Base-by-base conservation (phyloP, 2,797 vertebrate genomes). In the Melanotaenia trifasciata region DNA sequence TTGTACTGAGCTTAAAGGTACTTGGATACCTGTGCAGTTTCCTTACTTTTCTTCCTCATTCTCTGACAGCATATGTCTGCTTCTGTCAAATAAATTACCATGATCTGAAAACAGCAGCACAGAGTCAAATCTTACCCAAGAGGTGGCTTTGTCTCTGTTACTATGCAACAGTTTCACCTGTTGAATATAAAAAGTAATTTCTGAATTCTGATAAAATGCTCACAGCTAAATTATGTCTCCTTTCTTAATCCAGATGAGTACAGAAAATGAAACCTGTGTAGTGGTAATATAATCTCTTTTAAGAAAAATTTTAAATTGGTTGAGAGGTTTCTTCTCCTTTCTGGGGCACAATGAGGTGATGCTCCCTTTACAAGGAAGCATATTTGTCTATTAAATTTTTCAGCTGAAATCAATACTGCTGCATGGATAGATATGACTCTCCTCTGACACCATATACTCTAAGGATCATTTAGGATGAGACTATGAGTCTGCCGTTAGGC, bases 111-210 rank as follows among this genome's bases (percentile, higher is more conserved):
- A 84, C 73, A 85, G 78, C 77, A 35, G 43, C 35, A 36, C 20
- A 24, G 61, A 80, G 64, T 78, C 57, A 73, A 72, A 64, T 58
- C 56, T 73, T 53, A 43, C 56, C 58, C 65, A 80, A 78, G 78
- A 84, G 76, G 80, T 79, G 68, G 45, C 66, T 62, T 74, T 10
- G 20, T 61, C 65, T 69, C 80, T 80, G 89, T 91, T 89, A 90
- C 90, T 72, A 90, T 81, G 90, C 91, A 90, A 88, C 88, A 90
- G 87, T 89, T 84, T 76, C 76, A 92, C 86, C 84, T 92, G 87
- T 91, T 90, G 89, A 88, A 86, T 72, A 67, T 51, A 66, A 40
- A 59, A 70, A 76, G 53, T 58, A 5, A n/a, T 53, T 64, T 62
- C 22, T 66, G 32, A 74, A 67, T 74, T 64, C 24, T 11, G 60